Base-by-base conservation (phyloP, 2,888 invertebrate genomes). In the Andrena trimmerana region DNA sequence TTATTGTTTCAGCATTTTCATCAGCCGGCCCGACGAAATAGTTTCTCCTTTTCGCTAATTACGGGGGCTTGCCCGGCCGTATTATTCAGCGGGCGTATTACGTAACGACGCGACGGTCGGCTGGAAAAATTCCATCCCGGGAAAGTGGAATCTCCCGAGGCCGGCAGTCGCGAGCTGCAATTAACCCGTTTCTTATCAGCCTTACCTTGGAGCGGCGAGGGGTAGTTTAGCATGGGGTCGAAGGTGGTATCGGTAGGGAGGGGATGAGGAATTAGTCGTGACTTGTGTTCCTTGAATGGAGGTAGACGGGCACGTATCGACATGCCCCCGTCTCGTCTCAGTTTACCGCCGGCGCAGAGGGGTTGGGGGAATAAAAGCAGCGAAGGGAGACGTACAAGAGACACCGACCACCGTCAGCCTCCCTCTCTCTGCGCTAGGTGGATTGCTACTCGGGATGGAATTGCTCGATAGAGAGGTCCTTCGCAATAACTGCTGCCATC, bases 401-500 rank as follows among this genome's bases (percentile, higher is more conserved):
- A 62, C 73, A 52, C 57, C 57, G 13, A 70, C 60, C 27, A 42
- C 16, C 42, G 42, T 42, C 42, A 42, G 42, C 42, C 42, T 42
- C 42, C 42, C 42, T 42, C 13, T 42, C 16, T 16, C 42, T 42
- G 42, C 10, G 68, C 20, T 77, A 83, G 83, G 79, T 69, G 87
- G 77, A 88, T 88, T 86, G 86, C 73, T 83, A 63, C 20, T 67
- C 73, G 78, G 83, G 77, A 88, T 86, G 84, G 82, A 84, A 87
- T 83, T 86, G 87, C 84, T 76, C 86, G 84, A 83, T 84, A 66
- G 80, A 88, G 86, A 88, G 87, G 87, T 81, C 87, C 77, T 78
- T 80, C 77, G 88, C 88, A 87, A 88, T 88, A 88, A 87, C 88
- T 70, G 84, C 54, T 70, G 48, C 66, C 60, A 50, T 73, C 59